phyloP scores from a whole-genome alignment of 2,888 invertebrate genomes.

The Eupithecia centaureata region DNA sequence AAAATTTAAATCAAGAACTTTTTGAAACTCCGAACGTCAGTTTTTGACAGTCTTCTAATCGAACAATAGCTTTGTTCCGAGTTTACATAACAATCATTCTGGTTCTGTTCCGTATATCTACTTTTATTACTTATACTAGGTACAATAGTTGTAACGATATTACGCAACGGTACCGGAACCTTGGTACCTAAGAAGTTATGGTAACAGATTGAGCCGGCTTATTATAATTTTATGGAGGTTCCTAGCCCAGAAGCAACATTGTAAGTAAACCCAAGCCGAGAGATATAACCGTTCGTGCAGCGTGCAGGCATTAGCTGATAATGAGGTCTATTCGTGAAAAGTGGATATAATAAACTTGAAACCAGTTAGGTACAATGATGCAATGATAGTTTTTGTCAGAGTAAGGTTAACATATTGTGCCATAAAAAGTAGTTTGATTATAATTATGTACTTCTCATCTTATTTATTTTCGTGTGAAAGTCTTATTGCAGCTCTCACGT shows the following conservation, averaged over 20 bases:
- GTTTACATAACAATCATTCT: slow-evolving; percentile 21
- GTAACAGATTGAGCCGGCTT: slow-evolving; percentile 17
- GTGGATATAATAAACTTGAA: not conserved
- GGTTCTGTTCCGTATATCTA: not conserved
- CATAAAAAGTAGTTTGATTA: not conserved
- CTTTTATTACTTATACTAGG: not conserved
- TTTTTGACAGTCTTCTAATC: slow-evolving; percentile 3
- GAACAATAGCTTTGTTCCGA: slow-evolving; percentile 18
- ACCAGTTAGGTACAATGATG: not conserved
- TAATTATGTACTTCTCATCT: too few species aligned
- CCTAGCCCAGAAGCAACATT: not conserved
- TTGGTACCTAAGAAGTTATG: slow-evolving; percentile 14
- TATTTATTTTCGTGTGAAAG: not conserved
- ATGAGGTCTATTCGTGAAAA: not conserved
- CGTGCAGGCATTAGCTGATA: too few species aligned
- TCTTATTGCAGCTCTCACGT: too few species aligned
- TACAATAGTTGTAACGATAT: slow-evolving; percentile 7
- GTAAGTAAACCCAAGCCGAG: not conserved
- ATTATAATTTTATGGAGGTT: slow-evolving; percentile 18
- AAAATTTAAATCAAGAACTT: not conserved
- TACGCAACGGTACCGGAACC: slow-evolving; percentile 10
- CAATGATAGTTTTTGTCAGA: not conserved
- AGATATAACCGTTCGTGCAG: not conserved
- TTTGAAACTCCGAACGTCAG: not conserved
- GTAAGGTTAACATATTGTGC: not conserved